A percentile compares a stretch with the other conserved stretches of the same genome.
These are phyloP conservation scores for Zoanthus sociatus DNA, from an alignment of 92 coral and sea anemone species.

Conservation along the genomic window DNA sequence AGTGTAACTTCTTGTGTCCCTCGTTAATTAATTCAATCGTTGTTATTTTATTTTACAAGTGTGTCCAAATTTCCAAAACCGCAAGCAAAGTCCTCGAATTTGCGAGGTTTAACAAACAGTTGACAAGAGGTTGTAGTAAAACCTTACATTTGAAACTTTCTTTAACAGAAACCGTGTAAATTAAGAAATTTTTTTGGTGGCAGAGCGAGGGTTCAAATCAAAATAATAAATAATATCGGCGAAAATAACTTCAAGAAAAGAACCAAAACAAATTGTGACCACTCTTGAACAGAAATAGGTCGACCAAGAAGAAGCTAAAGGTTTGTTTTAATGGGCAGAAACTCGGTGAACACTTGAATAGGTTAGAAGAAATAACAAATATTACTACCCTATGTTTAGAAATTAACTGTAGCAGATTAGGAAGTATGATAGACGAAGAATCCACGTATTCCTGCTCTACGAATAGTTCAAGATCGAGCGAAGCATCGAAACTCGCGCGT, in stretches of 20 bases:
- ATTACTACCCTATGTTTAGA: not conserved
- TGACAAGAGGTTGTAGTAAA: not conserved
- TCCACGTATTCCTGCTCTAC: not conserved
- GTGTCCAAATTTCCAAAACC: not conserved
- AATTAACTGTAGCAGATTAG: too few relatives aligned
- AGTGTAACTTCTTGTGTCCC: too few relatives aligned
- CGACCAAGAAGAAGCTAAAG: not conserved
- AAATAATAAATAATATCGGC: not conserved
- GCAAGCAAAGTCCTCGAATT: not conserved
- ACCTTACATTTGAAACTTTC: too few relatives aligned
- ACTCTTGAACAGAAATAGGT: not conserved
- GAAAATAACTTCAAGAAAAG: constrained; percentile 1
- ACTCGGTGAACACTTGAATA: not conserved
- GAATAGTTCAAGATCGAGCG: constrained; percentile 19
- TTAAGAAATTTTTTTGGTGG: not conserved
- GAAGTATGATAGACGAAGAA: not conserved
- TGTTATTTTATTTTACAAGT: too few relatives aligned
- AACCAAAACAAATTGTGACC: not conserved
- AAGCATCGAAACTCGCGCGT: constrained; percentile 31
- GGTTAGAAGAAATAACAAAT: not conserved
- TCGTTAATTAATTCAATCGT: too few relatives aligned
- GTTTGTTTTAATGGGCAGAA: not conserved
- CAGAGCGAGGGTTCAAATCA: not conserved
- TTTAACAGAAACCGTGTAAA: not conserved
- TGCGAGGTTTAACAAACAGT: not conserved